These are phyloP conservation scores for Batillaria attramentaria DNA, from an alignment of 1,140 invertebrate species.

Conservation along the genomic window DNA sequence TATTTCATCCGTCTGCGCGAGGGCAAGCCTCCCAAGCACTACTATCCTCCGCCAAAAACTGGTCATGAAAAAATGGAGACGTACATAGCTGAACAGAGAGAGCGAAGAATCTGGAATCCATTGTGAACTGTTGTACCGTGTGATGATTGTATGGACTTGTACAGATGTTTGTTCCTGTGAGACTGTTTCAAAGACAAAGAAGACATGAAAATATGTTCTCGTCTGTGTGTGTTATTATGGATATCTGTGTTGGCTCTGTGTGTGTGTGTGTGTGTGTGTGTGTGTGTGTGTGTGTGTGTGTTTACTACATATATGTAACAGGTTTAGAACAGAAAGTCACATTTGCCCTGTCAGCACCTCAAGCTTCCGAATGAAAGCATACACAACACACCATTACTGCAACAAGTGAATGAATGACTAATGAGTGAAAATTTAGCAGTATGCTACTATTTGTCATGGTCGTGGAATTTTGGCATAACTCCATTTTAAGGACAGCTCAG, in stretches of 20 bases:
- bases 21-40: constrained; percentile 89
- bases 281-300: constrained; percentile 24
- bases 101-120: constrained; percentile 46
- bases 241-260: background rate
- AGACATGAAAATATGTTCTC: background rate
- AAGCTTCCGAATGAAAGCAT: background rate
- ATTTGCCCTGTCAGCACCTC: background rate
- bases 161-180: background rate
- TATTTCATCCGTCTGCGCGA: constrained; percentile 94
- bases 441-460: background rate
- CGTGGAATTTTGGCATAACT: background rate
- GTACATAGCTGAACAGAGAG: constrained; percentile 54
- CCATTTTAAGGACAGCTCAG: too few species aligned
- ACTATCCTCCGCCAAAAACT: constrained; percentile 77
- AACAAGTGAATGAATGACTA: background rate
- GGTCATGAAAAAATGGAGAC: constrained; percentile 71
- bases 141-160: background rate
- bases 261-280: constrained; percentile 6
- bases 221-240: background rate
- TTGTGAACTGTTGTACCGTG: constrained; percentile 46
- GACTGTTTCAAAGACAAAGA: background rate
- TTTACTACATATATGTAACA: background rate
- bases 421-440: background rate
- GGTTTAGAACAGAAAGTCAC: background rate
- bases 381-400: background rate